Evolutionary conservation across 2,113 vertebrate species (phyloP), one percentile per base, ranked within the genome.

Genomic region (Phylloscopus trochiloides): DNA sequence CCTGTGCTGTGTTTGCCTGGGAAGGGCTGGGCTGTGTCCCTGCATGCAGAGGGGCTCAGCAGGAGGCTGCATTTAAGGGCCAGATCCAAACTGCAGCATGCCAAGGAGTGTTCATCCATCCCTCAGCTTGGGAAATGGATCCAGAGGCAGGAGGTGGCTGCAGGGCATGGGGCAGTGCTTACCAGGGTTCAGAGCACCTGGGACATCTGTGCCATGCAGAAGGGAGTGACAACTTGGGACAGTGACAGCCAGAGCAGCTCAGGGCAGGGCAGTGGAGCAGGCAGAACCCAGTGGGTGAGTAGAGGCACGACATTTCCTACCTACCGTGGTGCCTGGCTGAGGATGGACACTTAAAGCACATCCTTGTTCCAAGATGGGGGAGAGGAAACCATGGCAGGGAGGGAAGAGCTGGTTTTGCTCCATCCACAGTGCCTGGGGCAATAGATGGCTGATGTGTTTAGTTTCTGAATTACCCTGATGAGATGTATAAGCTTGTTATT

Each of bases 401-500:
- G n/a, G 19, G 59, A 62, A 36, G 71, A 82, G 34, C 9, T 89
- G 70, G 9, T 45, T 80, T 79, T 55, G 31, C 45, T 79, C 42
- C 3, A 9, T 72, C 52, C 1, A 0, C 47, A 61, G 67, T 34
- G 68, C 43, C 67, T 21, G 52, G 71, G 75, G 55, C 42, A 32
- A 67, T 17, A 16, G 57, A 77, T 51, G 54, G 52, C 52, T 87
- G 62, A 28, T 61, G 71, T 57, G 36, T 75, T 96, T 73, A 29
- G 66, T 10, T 86, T 90, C 29, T 67, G 34, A 95, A 92, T 86
- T 94, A 83, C 48, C 40, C 84, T 74, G 71, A 77, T 83, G 91
- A 95, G 51, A 72, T 91, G 54, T 45, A 61, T 52, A 78, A 92
- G 80, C 48, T 91, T 86, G 59, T 78, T 96, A 88, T 94, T 96